Evolutionary conservation across 2,888 invertebrate species (phyloP), one percentile per base, ranked within the genome.

Genomic region (Agriotes lineatus): DNA sequence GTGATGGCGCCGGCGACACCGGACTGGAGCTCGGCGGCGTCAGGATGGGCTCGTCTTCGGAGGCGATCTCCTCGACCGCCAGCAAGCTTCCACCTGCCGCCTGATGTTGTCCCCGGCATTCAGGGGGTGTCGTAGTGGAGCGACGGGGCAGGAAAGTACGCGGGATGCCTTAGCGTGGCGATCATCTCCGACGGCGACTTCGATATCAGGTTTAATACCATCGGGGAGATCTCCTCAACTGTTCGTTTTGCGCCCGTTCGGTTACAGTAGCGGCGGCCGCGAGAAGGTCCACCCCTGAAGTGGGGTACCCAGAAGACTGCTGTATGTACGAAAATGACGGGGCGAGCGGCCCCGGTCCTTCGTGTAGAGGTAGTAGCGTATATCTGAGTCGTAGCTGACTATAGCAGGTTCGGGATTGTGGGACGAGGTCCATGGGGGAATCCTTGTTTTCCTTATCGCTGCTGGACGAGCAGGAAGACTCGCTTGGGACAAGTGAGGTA

Each of bases 31-130:
- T 87, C 2, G 90, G 88, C 1, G 93, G 89, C 5, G 89, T 88
- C 1, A 88, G 77, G 14, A 86, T 82, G 1, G 85, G 84, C 58
- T 86, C 85, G 60, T 87, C 87, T 35, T 87, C 87, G 0, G 85
- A 85, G 44, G 86, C 86, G 22, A 87, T 83, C 1, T 87, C 88
- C 5, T 87, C 87, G 0, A 85, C 85, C 6, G 88, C 88, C 33
- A 90, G 0, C 89, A 89, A 0, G 90, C 90, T 79, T 90, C 90
- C 1, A 90, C 90, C 59, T 89, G 85, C 52, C 88, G 85, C 30
- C 90, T 85, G 9, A 90, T 88, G 48, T 87, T 88, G 72, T 87
- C 88, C 0, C 87, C 87, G 1, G 86, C 81, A 56, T 81, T 83
- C 48, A 86, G 74, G 18, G 81, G 25, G 83, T 76, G 59, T 80